Evolutionary conservation across 1,140 invertebrate species (phyloP).

Genomic region (Stenopsyche tienmushanensis): DNA sequence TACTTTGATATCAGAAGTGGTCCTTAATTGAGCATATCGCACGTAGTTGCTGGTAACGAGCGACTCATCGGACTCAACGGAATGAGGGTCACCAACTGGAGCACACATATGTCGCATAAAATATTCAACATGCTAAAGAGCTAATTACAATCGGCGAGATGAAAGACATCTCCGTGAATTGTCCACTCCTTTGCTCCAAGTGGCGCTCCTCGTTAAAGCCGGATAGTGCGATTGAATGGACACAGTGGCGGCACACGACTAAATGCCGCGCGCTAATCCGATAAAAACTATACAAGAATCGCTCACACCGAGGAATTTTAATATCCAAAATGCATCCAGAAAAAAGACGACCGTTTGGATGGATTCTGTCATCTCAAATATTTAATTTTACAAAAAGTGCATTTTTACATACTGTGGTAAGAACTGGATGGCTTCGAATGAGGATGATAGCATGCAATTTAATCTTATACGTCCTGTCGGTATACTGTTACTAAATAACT

Average conservation of each 20-base stretch:
- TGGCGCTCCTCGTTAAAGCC: conserved; percentile 8
- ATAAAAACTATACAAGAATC: not conserved
- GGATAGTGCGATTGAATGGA: conserved; percentile 3
- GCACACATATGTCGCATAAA: conserved; percentile 28
- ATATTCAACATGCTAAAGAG: conserved; percentile 42
- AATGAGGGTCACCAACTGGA: not conserved
- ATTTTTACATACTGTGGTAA: too few species aligned
- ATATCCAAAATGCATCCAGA: not conserved
- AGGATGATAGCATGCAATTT: too few species aligned
- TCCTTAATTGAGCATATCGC: too few species aligned
- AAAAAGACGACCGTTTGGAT: not conserved
- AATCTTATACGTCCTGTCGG: too few species aligned
- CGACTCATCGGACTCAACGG: conserved; percentile 7
- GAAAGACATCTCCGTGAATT: conserved; percentile 27
- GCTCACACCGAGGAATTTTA: not conserved
- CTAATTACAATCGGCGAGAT: conserved; percentile 42
- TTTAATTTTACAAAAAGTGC: too few species aligned
- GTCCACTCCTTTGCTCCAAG: conserved; percentile 3
- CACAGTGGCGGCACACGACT: not conserved
- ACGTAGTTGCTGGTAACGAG: not conserved
- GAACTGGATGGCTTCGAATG: too few species aligned
- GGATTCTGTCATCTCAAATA: not conserved
- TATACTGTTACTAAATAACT: too few species aligned
- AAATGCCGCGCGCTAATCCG: not conserved
- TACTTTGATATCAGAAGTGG: too few species aligned